Base-by-base conservation (phyloP, 2,113 vertebrate species). In the Gnathonemus echidnorhynchus region DNA sequence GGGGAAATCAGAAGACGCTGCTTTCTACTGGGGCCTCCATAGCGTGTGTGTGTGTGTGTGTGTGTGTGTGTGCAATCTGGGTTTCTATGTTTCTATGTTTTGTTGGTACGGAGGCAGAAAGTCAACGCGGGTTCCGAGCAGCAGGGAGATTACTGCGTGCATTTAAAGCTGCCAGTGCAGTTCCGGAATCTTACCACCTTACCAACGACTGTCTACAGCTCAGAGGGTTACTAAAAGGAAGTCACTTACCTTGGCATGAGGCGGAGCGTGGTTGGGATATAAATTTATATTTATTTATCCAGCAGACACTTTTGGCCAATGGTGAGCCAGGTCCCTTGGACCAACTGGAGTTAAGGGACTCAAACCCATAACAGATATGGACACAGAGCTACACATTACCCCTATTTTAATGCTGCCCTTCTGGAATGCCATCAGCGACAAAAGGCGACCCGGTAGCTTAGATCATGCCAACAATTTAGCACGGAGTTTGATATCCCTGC, bases 401-500 rank as follows among this genome's bases (percentile, higher is more conserved):
- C 27, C 35, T 45, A 92, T 90, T 90, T 89, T 91, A 90, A 94
- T 88, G 58, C 86, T 42, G 86, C 49, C 27, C 89, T 90, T 92
- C 35, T 21, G 21, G 74, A 17, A 19, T 21, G 45, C 3, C 42
- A 45, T 46, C 84, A 45, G 31, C 15, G 24, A 24, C n/a, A 66
- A 91, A 91, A 49, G 19, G 56, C 11, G 52, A 31, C 58, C 50
- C 19, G 56, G 84, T 49, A 92, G 91, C 89, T 88, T 89, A 90
- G 90, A 91, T 77, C 88, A 31, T 70, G 89, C 80, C 90, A 91
- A 90, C 92, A 93, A 92, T 92, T 92, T 92, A 80, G 86, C 53
- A 9, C 42, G 92, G 91, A 90, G 91, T 92, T 94, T 92, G 91
- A 92, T 88, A 90, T 92, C 93, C 90, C 90, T 62, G 90, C 92